A percentile compares a stretch with the other conserved stretches of the same genome.
phyloP scores from a whole-genome alignment of 2,888 invertebrate genomes.

The Mythimna pallens region DNA sequence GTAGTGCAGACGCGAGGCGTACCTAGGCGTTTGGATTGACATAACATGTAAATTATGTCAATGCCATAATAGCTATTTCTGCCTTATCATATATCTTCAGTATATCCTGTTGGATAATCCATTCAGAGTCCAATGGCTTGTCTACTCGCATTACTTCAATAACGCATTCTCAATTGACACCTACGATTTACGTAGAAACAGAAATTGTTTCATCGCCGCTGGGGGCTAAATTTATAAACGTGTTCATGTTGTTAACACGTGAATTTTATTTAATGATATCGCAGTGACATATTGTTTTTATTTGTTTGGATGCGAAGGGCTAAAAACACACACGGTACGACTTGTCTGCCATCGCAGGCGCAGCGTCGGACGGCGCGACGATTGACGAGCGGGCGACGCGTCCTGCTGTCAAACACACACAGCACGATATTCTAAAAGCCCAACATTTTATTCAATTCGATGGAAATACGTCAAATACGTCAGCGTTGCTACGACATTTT shows the following conservation, averaged over 20 bases:
- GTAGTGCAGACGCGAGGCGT: background rate
- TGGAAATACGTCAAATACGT: slow-evolving; percentile 53
- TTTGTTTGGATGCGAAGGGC: slow-evolving; percentile 76
- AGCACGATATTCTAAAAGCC: slow-evolving; percentile 31
- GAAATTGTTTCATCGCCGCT: slow-evolving; percentile 22
- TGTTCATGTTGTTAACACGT: slow-evolving; percentile 57
- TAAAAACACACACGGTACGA: slow-evolving; percentile 66
- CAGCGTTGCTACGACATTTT: slow-evolving; percentile 46
- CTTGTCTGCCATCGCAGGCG: slow-evolving; percentile 74
- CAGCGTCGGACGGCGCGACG: slow-evolving; percentile 75
- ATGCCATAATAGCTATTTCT: background rate
- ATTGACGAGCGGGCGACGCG: slow-evolving; percentile 78
- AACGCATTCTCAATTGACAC: slow-evolving; percentile 30
- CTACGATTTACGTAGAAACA: slow-evolving; percentile 37
- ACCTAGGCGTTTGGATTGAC: too few relatives aligned
- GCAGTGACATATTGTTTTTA: slow-evolving; percentile 72
- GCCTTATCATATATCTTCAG: background rate
- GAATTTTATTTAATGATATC: slow-evolving; percentile 65
- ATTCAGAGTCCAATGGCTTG: slow-evolving; percentile 2
- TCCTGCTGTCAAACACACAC: slow-evolving; percentile 66
- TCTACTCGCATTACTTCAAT: slow-evolving; percentile 12
- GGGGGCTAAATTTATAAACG: slow-evolving; percentile 14
- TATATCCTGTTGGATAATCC: slow-evolving; percentile 1
- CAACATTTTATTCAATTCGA: slow-evolving; percentile 60
- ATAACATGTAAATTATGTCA: background rate